Evolutionary conservation across 2,888 invertebrate genomes (phyloP).

Genomic region (Aleiodes leptofemur): DNA sequence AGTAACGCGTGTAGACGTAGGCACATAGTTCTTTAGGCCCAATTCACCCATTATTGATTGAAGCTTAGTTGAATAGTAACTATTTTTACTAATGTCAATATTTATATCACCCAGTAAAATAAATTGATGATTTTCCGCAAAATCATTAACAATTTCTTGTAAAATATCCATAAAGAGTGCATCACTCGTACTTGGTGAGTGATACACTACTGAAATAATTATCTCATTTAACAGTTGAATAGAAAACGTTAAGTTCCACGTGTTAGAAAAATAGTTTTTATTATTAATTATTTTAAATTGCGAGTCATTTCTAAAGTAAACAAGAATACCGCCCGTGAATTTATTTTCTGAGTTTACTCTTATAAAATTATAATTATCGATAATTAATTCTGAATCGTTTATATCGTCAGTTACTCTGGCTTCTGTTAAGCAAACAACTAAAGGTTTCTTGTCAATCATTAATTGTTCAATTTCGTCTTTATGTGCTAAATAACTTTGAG

Average conservation of each 20-base stretch:
- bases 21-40: constrained; percentile 43
- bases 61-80: constrained; percentile 39
- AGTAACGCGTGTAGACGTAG: constrained; percentile 39
- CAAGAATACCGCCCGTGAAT: constrained; percentile 44
- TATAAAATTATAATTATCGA: constrained; percentile 40
- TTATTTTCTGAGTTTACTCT: constrained; percentile 43
- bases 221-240: constrained; percentile 36
- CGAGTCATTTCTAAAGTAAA: constrained; percentile 41
- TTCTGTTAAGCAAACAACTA: constrained; percentile 43
- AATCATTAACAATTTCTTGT: constrained; percentile 34
- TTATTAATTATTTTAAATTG: constrained; percentile 44
- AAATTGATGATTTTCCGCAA: constrained; percentile 29
- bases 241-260: constrained; percentile 45
- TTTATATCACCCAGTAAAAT: constrained; percentile 8
- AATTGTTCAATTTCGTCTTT: constrained; percentile 42
- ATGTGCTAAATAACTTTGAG: constrained; percentile 43
- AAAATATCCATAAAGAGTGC: constrained; percentile 34
- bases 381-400: constrained; percentile 40
- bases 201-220: constrained; percentile 38
- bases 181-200: constrained; percentile 38
- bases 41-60: constrained; percentile 41
- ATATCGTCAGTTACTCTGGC: constrained; percentile 41
- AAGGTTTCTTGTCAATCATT: constrained; percentile 35
- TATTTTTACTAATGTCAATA: constrained; percentile 41
- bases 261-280: constrained; percentile 43